A percentile compares a stretch with the other conserved stretches of the same genome.
Conservation (phyloP, 2,113 vertebrate genomes). For the Epinephelus lanceolatus region DNA sequence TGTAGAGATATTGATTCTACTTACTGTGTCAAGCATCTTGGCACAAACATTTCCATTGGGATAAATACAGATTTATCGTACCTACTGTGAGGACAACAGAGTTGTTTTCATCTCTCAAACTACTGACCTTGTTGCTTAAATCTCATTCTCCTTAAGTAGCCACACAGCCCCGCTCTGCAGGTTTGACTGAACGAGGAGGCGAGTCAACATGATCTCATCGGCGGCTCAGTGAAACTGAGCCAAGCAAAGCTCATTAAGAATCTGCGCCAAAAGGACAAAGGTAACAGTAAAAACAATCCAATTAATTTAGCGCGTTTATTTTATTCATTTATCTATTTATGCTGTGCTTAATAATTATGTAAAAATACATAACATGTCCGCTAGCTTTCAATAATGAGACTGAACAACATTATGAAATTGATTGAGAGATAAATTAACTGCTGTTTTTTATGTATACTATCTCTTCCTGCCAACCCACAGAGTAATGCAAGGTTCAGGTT, state of each 20-base stretch:
- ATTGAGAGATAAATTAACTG: too few species aligned
- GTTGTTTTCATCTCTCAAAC: conserved; percentile 18
- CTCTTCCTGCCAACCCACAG: neutral
- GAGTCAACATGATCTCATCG: conserved; percentile 33
- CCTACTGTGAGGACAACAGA: neutral
- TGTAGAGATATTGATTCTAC: neutral
- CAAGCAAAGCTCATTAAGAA: conserved; percentile 36
- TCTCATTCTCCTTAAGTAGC: conserved; percentile 63
- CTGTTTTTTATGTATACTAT: neutral
- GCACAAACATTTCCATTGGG: neutral
- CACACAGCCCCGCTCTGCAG: conserved; percentile 29
- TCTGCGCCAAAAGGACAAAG: neutral
- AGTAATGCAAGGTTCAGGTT: conserved; percentile 23
- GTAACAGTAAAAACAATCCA: neutral
- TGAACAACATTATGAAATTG: neutral
- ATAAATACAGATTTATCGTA: neutral
- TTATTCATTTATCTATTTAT: neutral
- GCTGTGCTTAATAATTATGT: neutral
- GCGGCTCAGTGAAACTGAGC: conserved; percentile 48
- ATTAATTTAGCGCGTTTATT: neutral
- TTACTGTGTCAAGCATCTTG: neutral
- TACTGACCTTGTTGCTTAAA: conserved; percentile 61
- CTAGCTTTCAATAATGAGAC: neutral
- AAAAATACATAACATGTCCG: neutral
- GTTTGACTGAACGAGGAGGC: conserved; percentile 40